Conservation (phyloP, 2,888 invertebrate species). For the Dione vanillae region DNA sequence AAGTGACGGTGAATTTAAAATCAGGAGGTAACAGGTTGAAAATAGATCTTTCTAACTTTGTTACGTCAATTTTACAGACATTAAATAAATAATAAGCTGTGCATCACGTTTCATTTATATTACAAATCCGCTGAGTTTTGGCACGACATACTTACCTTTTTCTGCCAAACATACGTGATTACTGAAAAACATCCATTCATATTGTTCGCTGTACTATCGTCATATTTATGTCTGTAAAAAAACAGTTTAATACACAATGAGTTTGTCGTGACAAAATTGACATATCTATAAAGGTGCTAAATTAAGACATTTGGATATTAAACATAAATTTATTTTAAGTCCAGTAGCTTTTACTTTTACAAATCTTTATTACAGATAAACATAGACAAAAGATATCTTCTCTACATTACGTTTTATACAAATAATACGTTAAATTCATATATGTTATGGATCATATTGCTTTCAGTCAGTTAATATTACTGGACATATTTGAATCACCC, state of each 20-base stretch:
- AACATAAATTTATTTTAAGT: slow-evolving; percentile 72
- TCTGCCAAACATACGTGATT: slow-evolving; percentile 46
- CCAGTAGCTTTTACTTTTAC: slow-evolving; percentile 62
- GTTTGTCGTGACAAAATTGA: slow-evolving; percentile 32
- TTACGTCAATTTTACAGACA: slow-evolving; percentile 72
- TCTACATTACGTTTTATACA: slow-evolving; percentile 31
- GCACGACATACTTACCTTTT: slow-evolving; percentile 49
- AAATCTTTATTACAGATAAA: slow-evolving; percentile 38
- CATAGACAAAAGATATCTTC: slow-evolving; percentile 27
- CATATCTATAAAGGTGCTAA: slow-evolving; percentile 49
- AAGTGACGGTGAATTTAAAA: slow-evolving; percentile 84
- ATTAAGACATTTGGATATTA: slow-evolving; percentile 65
- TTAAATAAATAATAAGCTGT: slow-evolving; percentile 50
- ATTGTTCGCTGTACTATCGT: slow-evolving; percentile 34
- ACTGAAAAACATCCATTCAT: slow-evolving; percentile 64
- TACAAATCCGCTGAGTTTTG: slow-evolving; percentile 19
- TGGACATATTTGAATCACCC: slow-evolving; percentile 34
- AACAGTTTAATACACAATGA: slow-evolving; percentile 26
- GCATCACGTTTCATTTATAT: slow-evolving; percentile 40
- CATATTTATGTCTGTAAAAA: slow-evolving; percentile 39
- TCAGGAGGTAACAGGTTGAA: slow-evolving; percentile 84
- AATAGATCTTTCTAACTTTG: slow-evolving; percentile 82
- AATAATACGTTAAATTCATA: slow-evolving; percentile 28
- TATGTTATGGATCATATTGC: slow-evolving; percentile 37
- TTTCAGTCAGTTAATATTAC: slow-evolving; percentile 37